A percentile compares a stretch with the other conserved stretches of the same genome.
Evolutionary conservation across 2,888 invertebrate species (phyloP).

Genomic region (Lottia scabra): DNA sequence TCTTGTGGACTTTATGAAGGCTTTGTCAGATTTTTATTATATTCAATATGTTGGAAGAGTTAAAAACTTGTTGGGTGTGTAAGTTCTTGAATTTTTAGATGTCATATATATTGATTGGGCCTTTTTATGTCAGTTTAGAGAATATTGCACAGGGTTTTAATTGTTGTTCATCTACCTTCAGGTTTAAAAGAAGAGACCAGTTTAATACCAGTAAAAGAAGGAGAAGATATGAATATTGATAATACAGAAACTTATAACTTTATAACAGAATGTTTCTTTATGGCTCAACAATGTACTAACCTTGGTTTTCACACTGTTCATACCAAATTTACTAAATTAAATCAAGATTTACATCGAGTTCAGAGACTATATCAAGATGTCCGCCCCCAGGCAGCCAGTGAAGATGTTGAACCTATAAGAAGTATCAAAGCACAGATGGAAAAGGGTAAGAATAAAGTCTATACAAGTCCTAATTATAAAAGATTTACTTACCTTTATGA

Average conservation of each 20-base stretch:
- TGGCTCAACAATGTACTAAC: conserved; percentile 88
- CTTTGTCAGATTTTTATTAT: too few relatives aligned
- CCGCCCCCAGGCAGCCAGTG: conserved; percentile 71
- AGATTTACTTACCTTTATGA: too few relatives aligned
- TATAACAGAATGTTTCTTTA: conserved; percentile 90
- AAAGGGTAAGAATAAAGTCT: conserved; percentile 60
- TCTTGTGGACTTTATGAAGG: too few relatives aligned
- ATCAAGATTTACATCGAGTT: conserved; percentile 78
- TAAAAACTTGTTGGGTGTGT: too few relatives aligned
- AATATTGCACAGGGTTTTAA: too few relatives aligned
- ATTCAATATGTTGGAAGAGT: too few relatives aligned
- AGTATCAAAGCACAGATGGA: conserved; percentile 62
- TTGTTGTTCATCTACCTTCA: too few relatives aligned
- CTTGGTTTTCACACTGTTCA: conserved; percentile 74
- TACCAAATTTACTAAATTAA: conserved; percentile 73
- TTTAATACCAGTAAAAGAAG: conserved; percentile 76
- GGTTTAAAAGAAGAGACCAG: conserved; percentile 79
- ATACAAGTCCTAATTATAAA: too few relatives aligned
- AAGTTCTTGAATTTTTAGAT: too few relatives aligned
- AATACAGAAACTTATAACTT: conserved; percentile 71
- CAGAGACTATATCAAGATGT: conserved; percentile 82
- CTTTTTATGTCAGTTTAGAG: too few relatives aligned
- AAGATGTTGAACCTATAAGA: conserved; percentile 71
- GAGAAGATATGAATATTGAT: conserved; percentile 26
- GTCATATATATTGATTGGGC: too few relatives aligned